A percentile compares a stretch with the other conserved stretches of the same genome.
phyloP scores from a whole-genome alignment of 2,797 vertebrate species.

The Pseudocheirus occidentalis region DNA sequence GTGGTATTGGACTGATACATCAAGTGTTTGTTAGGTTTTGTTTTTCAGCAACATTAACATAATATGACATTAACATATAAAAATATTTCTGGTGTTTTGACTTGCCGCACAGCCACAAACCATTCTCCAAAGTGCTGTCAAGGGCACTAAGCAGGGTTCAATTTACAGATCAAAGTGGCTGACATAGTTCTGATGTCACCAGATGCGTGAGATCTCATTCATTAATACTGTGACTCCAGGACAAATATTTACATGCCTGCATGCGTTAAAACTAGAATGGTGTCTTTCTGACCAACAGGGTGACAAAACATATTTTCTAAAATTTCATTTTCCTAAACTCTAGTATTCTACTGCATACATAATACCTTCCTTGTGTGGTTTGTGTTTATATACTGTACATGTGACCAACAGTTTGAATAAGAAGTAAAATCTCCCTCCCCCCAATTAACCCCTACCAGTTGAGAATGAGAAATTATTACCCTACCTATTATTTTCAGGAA shows the following conservation, averaged over 20 bases:
- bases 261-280: slow-evolving; percentile 99
- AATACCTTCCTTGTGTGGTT: slow-evolving; percentile 96
- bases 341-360: slow-evolving; percentile 99
- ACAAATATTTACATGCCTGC: slow-evolving; percentile 99
- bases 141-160: slow-evolving; percentile 84
- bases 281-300: slow-evolving; percentile 97
- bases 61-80: slow-evolving; percentile 90
- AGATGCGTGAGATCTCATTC: slow-evolving; percentile 96
- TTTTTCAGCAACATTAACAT: slow-evolving; percentile 88
- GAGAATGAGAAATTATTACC: slow-evolving; percentile 89
- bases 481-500: slow-evolving; percentile 84
- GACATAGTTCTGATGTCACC: slow-evolving; percentile 88
- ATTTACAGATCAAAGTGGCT: slow-evolving; percentile 89
- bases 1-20: slow-evolving; percentile 88
- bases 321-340: slow-evolving; percentile 96
- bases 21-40: slow-evolving; percentile 87
- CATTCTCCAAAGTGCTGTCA: slow-evolving; percentile 83
- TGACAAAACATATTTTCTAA: slow-evolving; percentile 96
- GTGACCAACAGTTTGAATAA: slow-evolving; percentile 87
- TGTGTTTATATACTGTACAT: slow-evolving; percentile 99
- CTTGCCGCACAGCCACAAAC: slow-evolving; percentile 86
- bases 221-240: slow-evolving; percentile 99
- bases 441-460: slow-evolving; percentile 85
- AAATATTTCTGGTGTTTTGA: slow-evolving; percentile 89
- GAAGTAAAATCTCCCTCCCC: slow-evolving; percentile 83